phyloP scores from a whole-genome alignment of 2,888 invertebrate genomes.

The Conchocele bisecta region DNA sequence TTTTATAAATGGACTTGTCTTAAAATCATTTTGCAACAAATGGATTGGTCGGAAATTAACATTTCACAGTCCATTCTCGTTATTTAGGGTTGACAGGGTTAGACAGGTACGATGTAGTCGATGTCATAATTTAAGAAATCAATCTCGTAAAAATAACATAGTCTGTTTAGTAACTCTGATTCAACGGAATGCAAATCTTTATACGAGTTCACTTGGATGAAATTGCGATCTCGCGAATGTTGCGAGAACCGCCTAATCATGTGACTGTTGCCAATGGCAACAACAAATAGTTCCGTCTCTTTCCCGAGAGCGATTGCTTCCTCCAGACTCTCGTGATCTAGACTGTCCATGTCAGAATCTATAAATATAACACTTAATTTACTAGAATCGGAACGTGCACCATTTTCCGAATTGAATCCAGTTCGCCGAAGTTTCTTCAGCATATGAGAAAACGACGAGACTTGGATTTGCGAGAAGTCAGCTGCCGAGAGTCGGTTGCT shows the following conservation, averaged over 20 bases:
- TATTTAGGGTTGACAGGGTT: too few relatives aligned
- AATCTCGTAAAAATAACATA: conserved; percentile 34
- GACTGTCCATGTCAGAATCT: conserved; percentile 46
- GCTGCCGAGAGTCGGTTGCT: conserved; percentile 37
- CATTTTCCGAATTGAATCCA: conserved; percentile 50
- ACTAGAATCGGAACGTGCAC: conserved; percentile 41
- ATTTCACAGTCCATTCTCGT: too few relatives aligned
- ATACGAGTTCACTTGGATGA: conserved; percentile 38
- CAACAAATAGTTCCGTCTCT: conserved; percentile 36
- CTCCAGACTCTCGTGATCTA: conserved; percentile 25
- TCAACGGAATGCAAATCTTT: conserved; percentile 12
- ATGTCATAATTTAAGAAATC: conserved; percentile 15
- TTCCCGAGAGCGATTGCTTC: conserved; percentile 33
- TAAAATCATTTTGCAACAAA: too few relatives aligned
- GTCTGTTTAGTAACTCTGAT: conserved; percentile 24
- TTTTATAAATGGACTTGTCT: too few relatives aligned
- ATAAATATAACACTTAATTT: conserved; percentile 54
- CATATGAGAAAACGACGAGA: conserved; percentile 46
- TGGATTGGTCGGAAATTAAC: too few relatives aligned
- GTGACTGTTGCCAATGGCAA: conserved; percentile 40
- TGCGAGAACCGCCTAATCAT: conserved; percentile 28
- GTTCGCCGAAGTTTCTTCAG: conserved; percentile 47
- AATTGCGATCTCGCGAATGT: conserved; percentile 23
- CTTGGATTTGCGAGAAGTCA: conserved; percentile 42
- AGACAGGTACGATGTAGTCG: conserved; percentile 24